Conservation (phyloP, 2,888 invertebrate genomes). For the Desoria tigrina region DNA sequence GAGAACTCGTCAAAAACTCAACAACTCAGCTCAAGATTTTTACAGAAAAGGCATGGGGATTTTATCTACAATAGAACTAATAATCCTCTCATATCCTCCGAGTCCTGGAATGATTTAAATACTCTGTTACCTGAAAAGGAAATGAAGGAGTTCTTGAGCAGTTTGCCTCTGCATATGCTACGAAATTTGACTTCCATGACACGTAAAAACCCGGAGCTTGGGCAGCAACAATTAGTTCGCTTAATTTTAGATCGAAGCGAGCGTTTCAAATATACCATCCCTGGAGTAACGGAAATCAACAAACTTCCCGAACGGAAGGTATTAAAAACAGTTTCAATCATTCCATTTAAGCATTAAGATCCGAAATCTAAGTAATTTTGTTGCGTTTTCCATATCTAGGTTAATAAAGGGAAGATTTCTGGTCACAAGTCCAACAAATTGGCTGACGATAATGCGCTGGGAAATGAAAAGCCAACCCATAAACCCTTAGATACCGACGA, state of each 20-base stretch:
- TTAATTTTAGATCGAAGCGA: conserved; percentile 1
- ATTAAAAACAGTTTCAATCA: no score
- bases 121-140: conserved; percentile 22
- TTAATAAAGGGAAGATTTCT: not conserved
- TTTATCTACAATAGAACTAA: conserved; percentile 16
- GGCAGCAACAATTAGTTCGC: conserved; percentile 27
- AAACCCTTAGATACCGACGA: no score
- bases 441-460: no score
- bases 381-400: no score
- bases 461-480: no score
- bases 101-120: conserved; percentile 29
- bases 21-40: not conserved
- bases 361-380: no score
- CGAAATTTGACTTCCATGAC: conserved; percentile 24
- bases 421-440: not conserved
- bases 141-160: conserved; percentile 26
- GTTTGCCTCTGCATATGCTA: conserved; percentile 25
- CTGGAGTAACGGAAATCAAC: no score
- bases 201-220: conserved; percentile 21
- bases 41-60: not conserved
- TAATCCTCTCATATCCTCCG: conserved; percentile 5
- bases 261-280: not conserved
- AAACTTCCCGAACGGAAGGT: no score
- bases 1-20: no score
- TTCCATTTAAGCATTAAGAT: no score